These are phyloP conservation scores for Orbicella faveolata DNA, from an alignment of 64 coral and sea anemone genomes.

Conservation along the genomic window DNA sequence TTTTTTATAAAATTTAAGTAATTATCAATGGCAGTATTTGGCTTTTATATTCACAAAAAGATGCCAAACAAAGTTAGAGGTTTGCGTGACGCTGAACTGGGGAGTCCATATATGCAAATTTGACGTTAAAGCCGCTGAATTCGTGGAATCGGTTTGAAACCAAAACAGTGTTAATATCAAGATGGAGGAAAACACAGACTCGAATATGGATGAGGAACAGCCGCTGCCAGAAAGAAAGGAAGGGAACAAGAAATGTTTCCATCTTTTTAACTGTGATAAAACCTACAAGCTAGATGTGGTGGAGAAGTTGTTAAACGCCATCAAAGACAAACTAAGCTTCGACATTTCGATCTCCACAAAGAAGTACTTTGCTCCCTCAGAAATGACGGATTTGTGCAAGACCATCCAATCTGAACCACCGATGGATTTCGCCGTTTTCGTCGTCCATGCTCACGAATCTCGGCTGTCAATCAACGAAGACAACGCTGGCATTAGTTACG, in stretches of 20 bases:
- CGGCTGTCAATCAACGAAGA: constrained; percentile 53
- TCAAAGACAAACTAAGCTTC: not conserved
- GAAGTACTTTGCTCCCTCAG: constrained; percentile 47
- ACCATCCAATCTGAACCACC: not conserved
- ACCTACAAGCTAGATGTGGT: constrained; percentile 52
- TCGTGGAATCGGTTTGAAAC: not conserved
- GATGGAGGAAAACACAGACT: not conserved
- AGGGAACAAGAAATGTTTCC: not conserved
- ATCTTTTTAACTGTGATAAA: constrained; percentile 71
- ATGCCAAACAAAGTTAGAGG: not conserved
- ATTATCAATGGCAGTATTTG: not conserved
- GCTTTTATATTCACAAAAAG: not conserved
- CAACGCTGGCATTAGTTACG: constrained; percentile 55
- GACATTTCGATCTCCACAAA: not conserved
- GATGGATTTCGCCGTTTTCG: constrained; percentile 60
- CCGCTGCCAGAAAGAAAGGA: not conserved
- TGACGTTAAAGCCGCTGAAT: not conserved
- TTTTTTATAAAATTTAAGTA: not conserved
- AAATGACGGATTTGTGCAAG: constrained; percentile 43
- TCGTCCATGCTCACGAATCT: constrained; percentile 73
- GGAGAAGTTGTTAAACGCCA: not conserved
- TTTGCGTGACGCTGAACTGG: not conserved
- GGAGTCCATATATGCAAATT: not conserved
- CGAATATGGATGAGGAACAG: not conserved
- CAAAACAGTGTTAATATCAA: not conserved